Conservation (phyloP, 2,888 invertebrate species). For the Sclerodermus sp. region DNA sequence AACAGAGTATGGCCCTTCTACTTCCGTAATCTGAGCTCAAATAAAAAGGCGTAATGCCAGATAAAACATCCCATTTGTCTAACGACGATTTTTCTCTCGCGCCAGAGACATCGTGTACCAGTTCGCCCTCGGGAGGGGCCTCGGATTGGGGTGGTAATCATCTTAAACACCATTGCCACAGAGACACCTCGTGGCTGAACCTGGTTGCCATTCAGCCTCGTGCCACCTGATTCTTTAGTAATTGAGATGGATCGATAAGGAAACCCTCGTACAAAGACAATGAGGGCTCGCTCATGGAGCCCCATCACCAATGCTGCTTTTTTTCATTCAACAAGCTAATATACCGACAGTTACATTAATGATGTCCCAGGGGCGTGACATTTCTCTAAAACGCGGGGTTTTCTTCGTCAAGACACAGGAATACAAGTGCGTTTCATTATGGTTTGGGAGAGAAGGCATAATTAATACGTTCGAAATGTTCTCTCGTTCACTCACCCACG, state of each 20-base stretch:
- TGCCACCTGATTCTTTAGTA: slow-evolving; percentile 48
- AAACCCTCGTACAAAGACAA: slow-evolving; percentile 2
- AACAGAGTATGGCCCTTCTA: slow-evolving; percentile 21
- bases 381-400: no score
- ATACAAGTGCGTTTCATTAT: no score
- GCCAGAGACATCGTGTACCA: slow-evolving; percentile 12
- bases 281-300: background rate
- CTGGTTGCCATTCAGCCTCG: background rate
- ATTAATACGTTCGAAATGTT: background rate
- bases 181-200: slow-evolving; percentile 27
- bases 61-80: slow-evolving; percentile 58
- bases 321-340: slow-evolving; percentile 25
- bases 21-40: slow-evolving; percentile 50
- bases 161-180: slow-evolving; percentile 49
- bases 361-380: no score
- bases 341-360: no score
- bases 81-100: slow-evolving; percentile 50
- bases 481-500: slow-evolving; percentile 9
- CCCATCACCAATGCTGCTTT: slow-evolving; percentile 17
- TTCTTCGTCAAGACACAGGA: background rate
- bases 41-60: slow-evolving; percentile 54
- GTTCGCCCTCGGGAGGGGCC: slow-evolving; percentile 10
- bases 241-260: slow-evolving; percentile 47
- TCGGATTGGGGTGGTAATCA: slow-evolving; percentile 48
- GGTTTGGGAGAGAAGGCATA: no score